phyloP scores from a whole-genome alignment of 2,113 vertebrate genomes.

The Onychostoma macrolepis region DNA sequence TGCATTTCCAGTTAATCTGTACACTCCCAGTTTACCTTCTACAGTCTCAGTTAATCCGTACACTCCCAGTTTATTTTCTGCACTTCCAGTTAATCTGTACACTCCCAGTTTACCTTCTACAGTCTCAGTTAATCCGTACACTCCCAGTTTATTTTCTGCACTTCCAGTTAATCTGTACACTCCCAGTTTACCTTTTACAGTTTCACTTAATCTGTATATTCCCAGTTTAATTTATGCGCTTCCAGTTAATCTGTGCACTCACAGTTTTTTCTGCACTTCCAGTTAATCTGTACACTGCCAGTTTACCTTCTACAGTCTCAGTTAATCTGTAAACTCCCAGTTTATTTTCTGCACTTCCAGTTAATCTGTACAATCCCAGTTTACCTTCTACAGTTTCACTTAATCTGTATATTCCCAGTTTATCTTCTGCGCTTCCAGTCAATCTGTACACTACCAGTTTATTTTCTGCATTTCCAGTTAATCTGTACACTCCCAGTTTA shows the following conservation, averaged over 20 bases:
- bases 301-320: background rate
- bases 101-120: background rate
- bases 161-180: background rate
- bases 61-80: background rate
- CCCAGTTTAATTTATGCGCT: rapidly evolving
- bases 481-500: background rate
- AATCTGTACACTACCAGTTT: background rate
- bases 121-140: background rate
- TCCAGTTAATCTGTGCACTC: background rate
- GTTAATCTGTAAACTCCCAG: background rate
- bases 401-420: background rate
- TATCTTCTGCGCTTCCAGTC: rapidly evolving
- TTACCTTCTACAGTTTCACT: background rate
- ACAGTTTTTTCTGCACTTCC: background rate
- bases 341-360: rapidly evolving
- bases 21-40: background rate
- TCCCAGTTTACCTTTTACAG: background rate
- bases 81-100: background rate
- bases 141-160: background rate
- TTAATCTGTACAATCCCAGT: background rate
- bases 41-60: background rate
- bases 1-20: background rate
- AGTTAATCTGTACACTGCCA: background rate
- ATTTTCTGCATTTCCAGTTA: background rate
- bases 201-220: background rate